Base-by-base conservation (phyloP, 2,113 vertebrate genomes). In the Oriolus oriolus region DNA sequence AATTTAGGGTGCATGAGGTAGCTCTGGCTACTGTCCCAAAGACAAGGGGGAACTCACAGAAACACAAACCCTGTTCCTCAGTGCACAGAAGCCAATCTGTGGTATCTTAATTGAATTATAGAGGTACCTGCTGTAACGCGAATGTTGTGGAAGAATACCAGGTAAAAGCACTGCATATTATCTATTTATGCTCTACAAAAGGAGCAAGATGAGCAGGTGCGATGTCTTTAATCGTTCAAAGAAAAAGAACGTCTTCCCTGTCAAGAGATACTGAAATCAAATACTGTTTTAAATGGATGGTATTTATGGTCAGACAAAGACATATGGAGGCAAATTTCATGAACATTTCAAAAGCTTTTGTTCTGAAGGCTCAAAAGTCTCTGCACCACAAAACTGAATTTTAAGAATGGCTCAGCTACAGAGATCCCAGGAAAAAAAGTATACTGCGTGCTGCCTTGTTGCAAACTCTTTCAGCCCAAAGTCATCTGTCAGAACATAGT, bases 11-110 rank as follows among this genome's bases (percentile, higher is more conserved):
- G 47, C 77, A 28, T 74, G 83, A 91, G 65, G 90, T 90, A 88
- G 65, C 65, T 61, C 74, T 97, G 96, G 86, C 86, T 71, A 30
- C 54, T 90, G 86, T 87, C 87, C 87, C 52, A 80, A 91, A 90
- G 31, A 60, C 20, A 45, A 41, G 66, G 45, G 49, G n/a, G 65
- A 84, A 73, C 27, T 77, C 3, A 14, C 28, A 53, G 61, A 88
- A 93, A 76, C 9, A 52, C 45, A 47, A 69, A 52, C 31, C 4
- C 56, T 33, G 1, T 16, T 93, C 15, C 44, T 57, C 49, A 23
- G n/a, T 35, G 27, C 84, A 90, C 86, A 70, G 78, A 92, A 95
- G 83, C 54, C 41, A 91, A 14, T 84, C 41, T 81, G 41, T 75
- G 11, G 20, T 61, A 28, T 56, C 75, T 68, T 80, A 87, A 86